These are phyloP conservation scores for Drosophila arizonae DNA, from an alignment of 1,140 invertebrate species.

Conservation along the genomic window DNA sequence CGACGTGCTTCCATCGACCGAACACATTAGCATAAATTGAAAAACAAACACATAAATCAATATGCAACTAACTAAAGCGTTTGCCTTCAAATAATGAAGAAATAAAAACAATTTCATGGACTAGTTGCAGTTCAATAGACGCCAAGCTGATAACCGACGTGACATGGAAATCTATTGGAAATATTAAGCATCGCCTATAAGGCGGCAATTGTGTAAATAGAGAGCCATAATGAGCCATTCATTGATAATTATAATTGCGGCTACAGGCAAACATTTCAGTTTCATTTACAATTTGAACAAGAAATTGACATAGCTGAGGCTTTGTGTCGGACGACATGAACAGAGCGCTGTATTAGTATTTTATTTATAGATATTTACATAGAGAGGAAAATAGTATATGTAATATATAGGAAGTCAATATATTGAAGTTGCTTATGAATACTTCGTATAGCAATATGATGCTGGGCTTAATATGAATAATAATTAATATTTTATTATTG, in stretches of 20 bases:
- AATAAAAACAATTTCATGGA: slow-evolving; percentile 56
- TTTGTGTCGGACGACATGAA: slow-evolving; percentile 11
- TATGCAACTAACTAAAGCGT: slow-evolving; percentile 4
- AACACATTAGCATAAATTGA: slow-evolving; percentile 63
- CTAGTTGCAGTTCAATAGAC: slow-evolving; percentile 52
- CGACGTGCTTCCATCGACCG: slow-evolving; percentile 30
- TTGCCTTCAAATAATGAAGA: slow-evolving; percentile 17
- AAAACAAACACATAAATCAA: slow-evolving; percentile 54
- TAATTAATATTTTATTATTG: no score
- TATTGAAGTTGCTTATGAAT: no score
- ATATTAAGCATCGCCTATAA: slow-evolving; percentile 4
- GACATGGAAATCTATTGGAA: slow-evolving; percentile 3
- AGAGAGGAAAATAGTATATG: no score
- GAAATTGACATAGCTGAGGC: slow-evolving; percentile 42
- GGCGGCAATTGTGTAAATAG: slow-evolving; percentile 46
- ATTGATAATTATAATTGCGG: slow-evolving; percentile 32
- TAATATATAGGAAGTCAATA: no score
- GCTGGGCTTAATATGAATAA: no score
- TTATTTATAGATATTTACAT: no score
- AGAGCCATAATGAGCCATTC: slow-evolving; percentile 37
- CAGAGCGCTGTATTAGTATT: no score
- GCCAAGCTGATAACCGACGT: slow-evolving; percentile 4
- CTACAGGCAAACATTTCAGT: slow-evolving; percentile 56
- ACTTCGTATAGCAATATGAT: no score
- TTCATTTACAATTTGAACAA: slow-evolving; percentile 32